Evolutionary conservation across 1,140 invertebrate species (phyloP), one percentile per base, ranked within the genome.

Genomic region (Neoseiulus cucumeris): DNA sequence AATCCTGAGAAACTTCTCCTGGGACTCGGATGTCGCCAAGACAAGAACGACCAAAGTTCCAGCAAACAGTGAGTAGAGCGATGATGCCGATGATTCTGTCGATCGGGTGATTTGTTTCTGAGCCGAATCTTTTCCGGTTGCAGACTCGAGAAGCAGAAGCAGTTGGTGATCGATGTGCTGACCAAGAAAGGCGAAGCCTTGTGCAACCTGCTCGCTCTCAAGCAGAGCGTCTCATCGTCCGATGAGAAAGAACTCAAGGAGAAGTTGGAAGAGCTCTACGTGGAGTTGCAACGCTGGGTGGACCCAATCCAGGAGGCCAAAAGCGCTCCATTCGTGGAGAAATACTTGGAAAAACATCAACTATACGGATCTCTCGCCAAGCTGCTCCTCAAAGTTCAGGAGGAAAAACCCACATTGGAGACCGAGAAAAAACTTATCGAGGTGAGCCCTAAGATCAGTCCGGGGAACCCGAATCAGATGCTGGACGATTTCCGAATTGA

Each of bases 331-430:
- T 87, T 92, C 72, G 80, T 82, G 5, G 76, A 90, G 33, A 89
- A 86, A 83, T 87, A 94, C 74, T 83, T 86, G 17, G 81, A 84
- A 70, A 80, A 84, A 6, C 77, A 86, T 70, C 78, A 81, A 69
- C 86, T 91, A 64, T 87, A 85, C 76, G 90, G 88, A 0, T 82
- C 85, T 65, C 83, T 87, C 64, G 73, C 89, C 45, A 89, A 89
- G 74, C 79, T 86, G 64, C 74, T 91, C 9, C 72, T 78, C 25
- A 87, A 87, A 73, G 80, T 85, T 68, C 79, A 82, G 45, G 91
- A 94, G 70, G 89, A 93, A 42, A 85, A 87, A 70, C 79, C 82
- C 6, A 77, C 78, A 17, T 81, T 80, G 66, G 87, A 91, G 64
- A 74, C 84, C 17, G 87, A 90, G 33, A 82, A 85, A 66, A 84